Evolutionary conservation across 2,797 vertebrate species (phyloP).

Genomic region (Lepilemur septentrionalis): DNA sequence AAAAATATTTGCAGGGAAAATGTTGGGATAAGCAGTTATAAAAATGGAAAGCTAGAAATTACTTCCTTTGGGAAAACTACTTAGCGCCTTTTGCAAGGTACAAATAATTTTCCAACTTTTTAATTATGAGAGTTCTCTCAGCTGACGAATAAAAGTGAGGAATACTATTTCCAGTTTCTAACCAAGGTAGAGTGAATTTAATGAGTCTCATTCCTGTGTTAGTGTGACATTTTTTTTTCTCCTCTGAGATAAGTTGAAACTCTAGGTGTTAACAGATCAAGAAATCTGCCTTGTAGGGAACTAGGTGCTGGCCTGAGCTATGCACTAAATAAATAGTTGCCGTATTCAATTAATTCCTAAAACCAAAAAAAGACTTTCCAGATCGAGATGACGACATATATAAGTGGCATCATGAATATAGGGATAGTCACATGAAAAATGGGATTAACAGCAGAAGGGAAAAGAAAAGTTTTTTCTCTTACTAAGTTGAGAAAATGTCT

Average conservation of each 20-base stretch:
- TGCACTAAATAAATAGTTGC: background rate
- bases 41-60: conserved; percentile 60
- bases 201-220: conserved; percentile 41
- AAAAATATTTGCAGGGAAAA: background rate
- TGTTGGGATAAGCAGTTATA: conserved; percentile 37
- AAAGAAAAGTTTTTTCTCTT: background rate
- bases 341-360: background rate
- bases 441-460: background rate
- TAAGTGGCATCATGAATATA: background rate
- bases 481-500: background rate
- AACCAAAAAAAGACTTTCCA: background rate
- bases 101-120: conserved; percentile 52
- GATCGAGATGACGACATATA: background rate
- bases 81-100: conserved; percentile 45
- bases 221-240: background rate
- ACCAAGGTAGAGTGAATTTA: conserved; percentile 52
- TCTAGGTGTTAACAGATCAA: conserved; percentile 3
- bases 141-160: conserved; percentile 45
- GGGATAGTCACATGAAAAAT: background rate
- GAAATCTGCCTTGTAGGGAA: background rate
- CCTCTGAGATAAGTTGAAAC: background rate
- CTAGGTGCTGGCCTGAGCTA: background rate
- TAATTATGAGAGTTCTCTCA: conserved; percentile 43
- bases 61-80: conserved; percentile 57
- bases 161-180: conserved; percentile 32